Evolutionary conservation across 2,888 invertebrate genomes (phyloP).

Genomic region (Stictocephala bisonia): DNA sequence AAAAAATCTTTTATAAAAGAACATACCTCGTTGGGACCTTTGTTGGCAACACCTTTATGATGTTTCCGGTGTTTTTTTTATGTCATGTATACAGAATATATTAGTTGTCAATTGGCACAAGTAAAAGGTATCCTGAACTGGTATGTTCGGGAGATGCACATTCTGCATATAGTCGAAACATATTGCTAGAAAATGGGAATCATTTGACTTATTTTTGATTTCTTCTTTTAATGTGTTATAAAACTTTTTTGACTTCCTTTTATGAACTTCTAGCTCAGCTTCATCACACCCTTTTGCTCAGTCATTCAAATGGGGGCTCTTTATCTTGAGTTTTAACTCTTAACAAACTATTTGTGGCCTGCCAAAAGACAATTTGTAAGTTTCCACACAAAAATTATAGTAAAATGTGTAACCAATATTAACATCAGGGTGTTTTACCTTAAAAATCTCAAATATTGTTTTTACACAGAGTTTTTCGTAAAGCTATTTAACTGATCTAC

Average conservation of each 20-base stretch:
- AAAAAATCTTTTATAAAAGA: not conserved
- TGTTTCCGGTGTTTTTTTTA: too few relatives aligned
- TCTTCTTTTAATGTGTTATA: not conserved
- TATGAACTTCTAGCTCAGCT: slow-evolving; percentile 10
- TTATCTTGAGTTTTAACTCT: not conserved
- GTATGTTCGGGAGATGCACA: not conserved
- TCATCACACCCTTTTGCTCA: not conserved
- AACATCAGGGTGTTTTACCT: not conserved
- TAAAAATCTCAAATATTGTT: not conserved
- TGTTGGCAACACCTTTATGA: slow-evolving; percentile 22
- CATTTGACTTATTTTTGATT: not conserved
- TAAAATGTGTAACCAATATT: not conserved
- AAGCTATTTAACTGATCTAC: not conserved
- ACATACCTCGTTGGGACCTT: slow-evolving; percentile 18
- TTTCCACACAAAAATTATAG: slow-evolving; percentile 3
- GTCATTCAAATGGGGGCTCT: not conserved
- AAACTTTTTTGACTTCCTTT: slow-evolving; percentile 9
- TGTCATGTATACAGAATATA: slow-evolving; percentile 9
- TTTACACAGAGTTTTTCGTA: not conserved
- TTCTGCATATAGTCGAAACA: slow-evolving; percentile 4
- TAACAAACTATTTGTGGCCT: slow-evolving; percentile 12
- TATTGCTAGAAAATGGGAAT: not conserved
- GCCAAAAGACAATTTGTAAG: not conserved
- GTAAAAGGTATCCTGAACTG: slow-evolving; percentile 18
- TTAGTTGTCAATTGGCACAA: not conserved